A percentile compares a stretch with the other conserved stretches of the same genome.
phyloP scores from a whole-genome alignment of 2,113 vertebrate genomes.

The Silurus asotus region DNA sequence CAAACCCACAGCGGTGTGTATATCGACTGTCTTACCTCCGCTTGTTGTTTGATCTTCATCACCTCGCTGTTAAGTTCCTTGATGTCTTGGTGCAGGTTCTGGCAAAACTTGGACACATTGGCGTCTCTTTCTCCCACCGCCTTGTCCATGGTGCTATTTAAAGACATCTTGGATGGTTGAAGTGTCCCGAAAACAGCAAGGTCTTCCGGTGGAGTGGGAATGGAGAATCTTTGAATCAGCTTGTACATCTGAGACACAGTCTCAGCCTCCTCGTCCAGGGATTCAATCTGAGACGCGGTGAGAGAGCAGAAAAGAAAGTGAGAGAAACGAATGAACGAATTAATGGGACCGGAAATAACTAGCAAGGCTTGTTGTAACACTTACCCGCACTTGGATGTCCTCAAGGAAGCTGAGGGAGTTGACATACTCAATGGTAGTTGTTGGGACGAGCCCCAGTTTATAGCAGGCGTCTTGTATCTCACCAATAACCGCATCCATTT shows the following conservation, averaged over 20 bases:
- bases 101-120: slow-evolving; percentile 72
- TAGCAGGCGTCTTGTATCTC: slow-evolving; percentile 79
- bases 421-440: slow-evolving; percentile 75
- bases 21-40: slow-evolving; percentile 66
- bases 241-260: slow-evolving; percentile 78
- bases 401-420: slow-evolving; percentile 78
- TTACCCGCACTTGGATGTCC: slow-evolving; percentile 81
- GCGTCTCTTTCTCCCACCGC: slow-evolving; percentile 67
- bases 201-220: slow-evolving; percentile 80
- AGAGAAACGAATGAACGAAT: neutral
- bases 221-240: slow-evolving; percentile 75
- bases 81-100: slow-evolving; percentile 74
- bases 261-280: slow-evolving; percentile 75
- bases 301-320: neutral
- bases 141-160: slow-evolving; percentile 71
- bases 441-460: slow-evolving; percentile 75
- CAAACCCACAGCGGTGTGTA: neutral
- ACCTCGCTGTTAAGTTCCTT: slow-evolving; percentile 74
- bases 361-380: slow-evolving; percentile 21
- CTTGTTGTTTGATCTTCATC: slow-evolving; percentile 65
- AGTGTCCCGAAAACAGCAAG: slow-evolving; percentile 75
- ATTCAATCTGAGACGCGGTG: slow-evolving; percentile 68
- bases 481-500: slow-evolving; percentile 73
- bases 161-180: slow-evolving; percentile 65
- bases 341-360: neutral